Base-by-base conservation (phyloP, 2,113 vertebrate genomes). In the Ciconia stormi region DNA sequence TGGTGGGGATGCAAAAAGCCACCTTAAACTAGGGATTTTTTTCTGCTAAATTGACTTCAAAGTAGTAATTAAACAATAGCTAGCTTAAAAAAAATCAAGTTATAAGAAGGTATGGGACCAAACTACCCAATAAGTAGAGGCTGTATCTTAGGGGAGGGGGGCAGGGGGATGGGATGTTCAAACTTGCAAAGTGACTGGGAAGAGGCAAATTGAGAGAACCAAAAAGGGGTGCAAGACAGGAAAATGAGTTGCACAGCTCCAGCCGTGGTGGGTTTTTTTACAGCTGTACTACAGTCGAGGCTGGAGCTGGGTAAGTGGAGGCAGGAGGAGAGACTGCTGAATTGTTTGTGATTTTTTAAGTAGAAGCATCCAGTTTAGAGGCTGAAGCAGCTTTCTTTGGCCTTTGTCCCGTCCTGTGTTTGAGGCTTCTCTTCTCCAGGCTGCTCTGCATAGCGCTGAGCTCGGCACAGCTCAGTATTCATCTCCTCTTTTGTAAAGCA, bases 1-100 rank as follows among this genome's bases (percentile, higher is more conserved):
- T 97, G 87, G 95, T 95, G 84, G 94, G 96, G 95, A 95, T 97
- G 93, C 95, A 96, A 91, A 94, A 96, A 96, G 93, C 93, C 91
- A 97, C 96, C 94, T 97, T 87, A 90, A 95, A 97, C 83, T 77
- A 87, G 53, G 70, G 77, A 82, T 46, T 95, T 89, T 95, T 93
- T 94, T 58, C 78, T 95, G 65, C 73, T 96, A 97, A 95, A 96
- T 89, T 96, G 91, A 95, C 91, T 97, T 96, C 95, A 97, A 97
- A 97, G 94, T 95, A 89, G 46, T 95, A 95, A 92, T 95, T 88
- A 96, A 96, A 97, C 97, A 97, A 96, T 89, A 91, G 93, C 36
- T 80, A 91, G 81, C 89, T 91, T 89, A 13, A 26, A 66, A 93
- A 90, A 69, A 82, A 84, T 38, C n/a, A 72, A 85, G 58, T 86